Evolutionary conservation across 2,888 invertebrate species (phyloP).

Genomic region (Yponomeuta cagnagella): DNA sequence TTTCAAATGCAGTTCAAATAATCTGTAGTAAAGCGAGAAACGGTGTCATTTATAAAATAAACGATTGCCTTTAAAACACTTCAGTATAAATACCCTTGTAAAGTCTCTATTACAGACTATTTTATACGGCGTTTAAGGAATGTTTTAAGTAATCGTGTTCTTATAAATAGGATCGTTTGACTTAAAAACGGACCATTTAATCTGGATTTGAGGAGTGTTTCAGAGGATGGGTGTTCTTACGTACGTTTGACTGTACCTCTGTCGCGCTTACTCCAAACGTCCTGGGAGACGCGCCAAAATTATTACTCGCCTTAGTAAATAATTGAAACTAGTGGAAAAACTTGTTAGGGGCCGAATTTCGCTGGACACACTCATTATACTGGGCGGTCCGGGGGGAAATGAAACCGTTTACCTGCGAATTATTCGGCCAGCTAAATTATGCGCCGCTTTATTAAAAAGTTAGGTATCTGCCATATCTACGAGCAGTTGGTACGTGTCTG

Average conservation of each 20-base stretch:
- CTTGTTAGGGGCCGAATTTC: not conserved
- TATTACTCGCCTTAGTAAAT: conserved; percentile 9
- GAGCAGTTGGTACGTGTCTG: not conserved
- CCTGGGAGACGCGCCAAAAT: conserved; percentile 10
- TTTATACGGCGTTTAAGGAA: too few species aligned
- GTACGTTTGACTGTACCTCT: not conserved
- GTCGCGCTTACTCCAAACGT: not conserved
- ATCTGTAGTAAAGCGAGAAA: too few species aligned
- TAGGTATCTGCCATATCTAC: not conserved
- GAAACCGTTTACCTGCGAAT: not conserved
- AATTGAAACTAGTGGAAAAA: conserved; percentile 12
- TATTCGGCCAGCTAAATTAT: not conserved
- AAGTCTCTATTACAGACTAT: too few species aligned
- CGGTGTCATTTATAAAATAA: too few species aligned
- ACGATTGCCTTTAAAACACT: too few species aligned
- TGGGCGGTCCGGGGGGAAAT: not conserved
- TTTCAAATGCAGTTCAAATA: too few species aligned
- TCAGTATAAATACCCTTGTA: too few species aligned
- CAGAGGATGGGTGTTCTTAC: too few species aligned
- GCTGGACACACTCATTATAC: not conserved
- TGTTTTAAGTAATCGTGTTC: too few species aligned
- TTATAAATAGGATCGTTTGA: too few species aligned
- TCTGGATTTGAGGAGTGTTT: too few species aligned
- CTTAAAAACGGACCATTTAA: too few species aligned
- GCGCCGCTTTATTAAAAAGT: not conserved